phyloP scores from a whole-genome alignment of 2,797 vertebrate genomes.

The Onychomys leucogaster region DNA sequence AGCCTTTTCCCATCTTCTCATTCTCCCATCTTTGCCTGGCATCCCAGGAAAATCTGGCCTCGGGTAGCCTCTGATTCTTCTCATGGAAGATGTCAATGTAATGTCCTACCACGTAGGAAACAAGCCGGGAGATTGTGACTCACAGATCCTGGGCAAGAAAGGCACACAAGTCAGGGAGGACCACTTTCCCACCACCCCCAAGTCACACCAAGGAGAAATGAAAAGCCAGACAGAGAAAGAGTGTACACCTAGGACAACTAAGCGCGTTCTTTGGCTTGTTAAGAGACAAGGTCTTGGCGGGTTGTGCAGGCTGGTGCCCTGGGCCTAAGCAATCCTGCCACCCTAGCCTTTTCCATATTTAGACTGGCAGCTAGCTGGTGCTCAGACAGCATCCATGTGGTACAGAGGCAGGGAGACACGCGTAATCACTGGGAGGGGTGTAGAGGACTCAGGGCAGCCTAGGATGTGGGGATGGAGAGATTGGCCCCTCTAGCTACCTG shows the following conservation, averaged over 20 bases:
- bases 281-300: not conserved
- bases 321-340: not conserved
- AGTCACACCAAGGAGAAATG: not conserved
- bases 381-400: not conserved
- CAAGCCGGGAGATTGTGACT: not conserved
- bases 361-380: not conserved
- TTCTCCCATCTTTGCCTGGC: too few relatives aligned
- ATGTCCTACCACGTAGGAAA: not conserved
- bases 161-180: not conserved
- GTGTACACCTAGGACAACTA: not conserved
- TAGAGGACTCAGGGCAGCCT: not conserved
- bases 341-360: not conserved
- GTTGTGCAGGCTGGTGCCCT: not conserved
- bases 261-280: not conserved
- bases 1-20: not conserved
- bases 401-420: not conserved
- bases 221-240: not conserved
- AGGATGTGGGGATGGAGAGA: accelerated
- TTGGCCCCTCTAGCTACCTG: not conserved
- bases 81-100: not conserved
- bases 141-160: not conserved
- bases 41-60: not conserved
- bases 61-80: not conserved
- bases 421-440: too few relatives aligned
- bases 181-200: not conserved